Conservation (phyloP, 2,113 vertebrate genomes). For the Periophthalmus modestus region DNA sequence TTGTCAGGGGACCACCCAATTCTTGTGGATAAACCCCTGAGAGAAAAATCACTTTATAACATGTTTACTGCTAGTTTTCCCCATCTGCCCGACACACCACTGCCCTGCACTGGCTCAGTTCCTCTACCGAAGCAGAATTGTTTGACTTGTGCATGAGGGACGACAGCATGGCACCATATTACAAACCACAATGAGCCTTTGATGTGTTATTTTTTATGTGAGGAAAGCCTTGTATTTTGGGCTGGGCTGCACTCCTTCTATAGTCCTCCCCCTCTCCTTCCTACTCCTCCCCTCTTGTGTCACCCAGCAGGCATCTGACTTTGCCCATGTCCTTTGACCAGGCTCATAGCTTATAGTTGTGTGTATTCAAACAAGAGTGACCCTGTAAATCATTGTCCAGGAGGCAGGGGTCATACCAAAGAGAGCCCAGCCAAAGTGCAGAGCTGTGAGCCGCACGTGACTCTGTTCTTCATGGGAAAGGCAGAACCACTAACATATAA, state of each 20-base stretch:
- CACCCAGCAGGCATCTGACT: slow-evolving; percentile 42
- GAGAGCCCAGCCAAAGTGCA: slow-evolving; percentile 42
- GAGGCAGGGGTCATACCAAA: slow-evolving; percentile 27
- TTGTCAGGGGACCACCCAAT: background rate
- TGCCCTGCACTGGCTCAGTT: slow-evolving; percentile 18
- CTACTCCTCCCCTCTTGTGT: slow-evolving; percentile 13
- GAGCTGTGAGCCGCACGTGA: slow-evolving; percentile 48
- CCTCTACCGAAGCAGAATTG: slow-evolving; percentile 33
- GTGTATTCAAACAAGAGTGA: slow-evolving; percentile 24
- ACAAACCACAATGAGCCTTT: slow-evolving; percentile 64
- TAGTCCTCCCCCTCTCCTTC: slow-evolving; percentile 20
- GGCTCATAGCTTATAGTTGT: slow-evolving; percentile 23
- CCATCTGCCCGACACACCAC: slow-evolving; percentile 17
- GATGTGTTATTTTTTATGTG: slow-evolving; percentile 59
- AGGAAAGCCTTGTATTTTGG: slow-evolving; percentile 59
- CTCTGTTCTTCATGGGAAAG: slow-evolving; percentile 52
- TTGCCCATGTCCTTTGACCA: slow-evolving; percentile 38
- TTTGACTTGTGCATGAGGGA: slow-evolving; percentile 52
- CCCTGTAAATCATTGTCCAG: slow-evolving; percentile 55
- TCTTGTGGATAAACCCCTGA: background rate
- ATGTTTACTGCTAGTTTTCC: slow-evolving; percentile 27
- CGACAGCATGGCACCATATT: slow-evolving; percentile 61
- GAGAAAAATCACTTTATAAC: background rate
- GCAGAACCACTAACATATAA: slow-evolving; percentile 64
- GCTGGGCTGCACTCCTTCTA: slow-evolving; percentile 45